These are phyloP conservation scores for Iguana delicatissima DNA, from an alignment of 2,797 vertebrate genomes.

Conservation along the genomic window DNA sequence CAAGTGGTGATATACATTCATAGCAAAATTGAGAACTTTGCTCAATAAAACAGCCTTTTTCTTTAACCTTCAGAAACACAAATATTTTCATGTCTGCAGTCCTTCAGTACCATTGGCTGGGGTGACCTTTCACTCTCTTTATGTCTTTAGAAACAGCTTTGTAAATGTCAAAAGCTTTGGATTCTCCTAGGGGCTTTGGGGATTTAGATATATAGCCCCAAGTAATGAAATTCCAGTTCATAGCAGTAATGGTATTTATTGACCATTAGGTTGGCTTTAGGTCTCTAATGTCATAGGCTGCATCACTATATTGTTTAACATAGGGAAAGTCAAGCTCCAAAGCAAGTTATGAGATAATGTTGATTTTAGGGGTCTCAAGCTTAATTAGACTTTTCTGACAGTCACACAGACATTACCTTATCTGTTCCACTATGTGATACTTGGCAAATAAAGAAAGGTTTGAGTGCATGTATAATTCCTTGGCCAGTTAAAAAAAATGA, in stretches of 20 bases:
- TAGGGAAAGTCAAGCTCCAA: slow-evolving; percentile 30
- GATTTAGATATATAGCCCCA: slow-evolving; percentile 66
- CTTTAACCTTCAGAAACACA: slow-evolving; percentile 76
- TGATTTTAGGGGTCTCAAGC: slow-evolving; percentile 29
- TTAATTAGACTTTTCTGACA: slow-evolving; percentile 41
- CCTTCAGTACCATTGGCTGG: slow-evolving; percentile 67
- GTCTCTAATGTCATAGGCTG: slow-evolving; percentile 58
- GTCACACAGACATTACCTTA: slow-evolving; percentile 13
- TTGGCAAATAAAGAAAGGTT: slow-evolving; percentile 33
- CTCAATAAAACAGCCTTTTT: slow-evolving; percentile 74
- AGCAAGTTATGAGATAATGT: not conserved
- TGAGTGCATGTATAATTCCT: not conserved
- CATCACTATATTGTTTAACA: slow-evolving; percentile 42
- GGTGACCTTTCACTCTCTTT: slow-evolving; percentile 75
- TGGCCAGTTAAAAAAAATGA: slow-evolving; percentile 6
- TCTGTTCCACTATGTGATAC: slow-evolving; percentile 17
- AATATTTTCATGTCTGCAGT: slow-evolving; percentile 66
- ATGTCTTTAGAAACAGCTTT: slow-evolving; percentile 74
- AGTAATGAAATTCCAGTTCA: slow-evolving; percentile 66
- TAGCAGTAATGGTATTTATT: slow-evolving; percentile 65
- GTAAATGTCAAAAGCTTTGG: slow-evolving; percentile 73
- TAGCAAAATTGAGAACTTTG: slow-evolving; percentile 74
- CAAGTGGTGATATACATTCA: slow-evolving; percentile 54
- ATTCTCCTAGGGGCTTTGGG: slow-evolving; percentile 69
- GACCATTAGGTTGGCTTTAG: slow-evolving; percentile 64